Conservation (phyloP, 2,888 invertebrate genomes). For the Nomada lathburiana region DNA sequence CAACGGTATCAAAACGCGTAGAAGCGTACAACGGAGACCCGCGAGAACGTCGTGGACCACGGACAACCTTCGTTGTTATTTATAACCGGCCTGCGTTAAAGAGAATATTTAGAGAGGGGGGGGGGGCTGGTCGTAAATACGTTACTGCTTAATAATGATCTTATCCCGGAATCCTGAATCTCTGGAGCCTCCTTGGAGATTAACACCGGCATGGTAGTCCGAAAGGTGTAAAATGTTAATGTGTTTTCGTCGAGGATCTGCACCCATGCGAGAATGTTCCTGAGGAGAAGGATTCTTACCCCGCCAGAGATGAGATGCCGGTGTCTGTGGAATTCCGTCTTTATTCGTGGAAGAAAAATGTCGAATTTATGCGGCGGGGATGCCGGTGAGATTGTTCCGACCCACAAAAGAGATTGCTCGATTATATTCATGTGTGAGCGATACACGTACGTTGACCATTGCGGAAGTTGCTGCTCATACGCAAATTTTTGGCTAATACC, state of each 20-base stretch:
- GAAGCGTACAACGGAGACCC: background rate
- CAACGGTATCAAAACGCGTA: constrained; percentile 37
- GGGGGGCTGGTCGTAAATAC: constrained; percentile 58
- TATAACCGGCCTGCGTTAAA: constrained; percentile 68
- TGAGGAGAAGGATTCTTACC: constrained; percentile 2
- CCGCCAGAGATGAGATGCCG: background rate
- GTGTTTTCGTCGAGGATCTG: constrained; percentile 16
- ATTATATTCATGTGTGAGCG: background rate
- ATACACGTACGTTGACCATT: background rate
- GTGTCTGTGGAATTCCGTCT: constrained; percentile 1
- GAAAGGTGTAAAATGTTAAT: constrained; percentile 27
- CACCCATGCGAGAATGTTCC: constrained; percentile 5
- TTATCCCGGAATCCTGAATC: constrained; percentile 53
- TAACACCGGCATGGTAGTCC: background rate
- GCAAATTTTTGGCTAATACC: background rate
- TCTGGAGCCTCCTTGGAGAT: constrained; percentile 18
- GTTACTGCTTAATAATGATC: constrained; percentile 54
- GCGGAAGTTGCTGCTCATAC: no score
- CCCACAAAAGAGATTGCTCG: background rate
- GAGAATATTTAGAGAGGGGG: constrained; percentile 57
- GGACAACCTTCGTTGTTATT: constrained; percentile 63
- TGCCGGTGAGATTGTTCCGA: background rate
- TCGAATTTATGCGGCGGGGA: constrained; percentile 7
- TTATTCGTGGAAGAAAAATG: background rate
- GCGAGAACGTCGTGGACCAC: background rate